Percentiles rank a stretch among this genome's conserved stretches.
These are phyloP conservation scores for Hippopotamyrus pictus DNA, from an alignment of 2,797 vertebrate genomes.

Conservation along the genomic window DNA sequence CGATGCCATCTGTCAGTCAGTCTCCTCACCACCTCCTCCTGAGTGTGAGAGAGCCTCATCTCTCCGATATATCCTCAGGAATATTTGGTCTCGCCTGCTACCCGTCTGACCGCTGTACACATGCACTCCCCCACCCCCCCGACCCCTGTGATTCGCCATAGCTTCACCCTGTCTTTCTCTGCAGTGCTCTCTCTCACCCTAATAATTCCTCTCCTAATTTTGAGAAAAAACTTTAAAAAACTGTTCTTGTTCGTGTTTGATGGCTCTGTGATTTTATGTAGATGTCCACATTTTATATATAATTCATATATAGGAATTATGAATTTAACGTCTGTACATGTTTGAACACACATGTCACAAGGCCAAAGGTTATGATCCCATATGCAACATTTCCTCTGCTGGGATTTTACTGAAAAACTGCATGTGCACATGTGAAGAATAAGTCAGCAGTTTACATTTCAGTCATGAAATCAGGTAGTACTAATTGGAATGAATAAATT, in stretches of 20 bases:
- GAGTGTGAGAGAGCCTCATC: neutral
- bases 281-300: neutral
- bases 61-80: neutral
- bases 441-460: neutral
- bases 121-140: neutral
- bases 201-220: neutral
- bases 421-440: neutral
- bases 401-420: neutral
- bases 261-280: neutral
- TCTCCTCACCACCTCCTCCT: neutral
- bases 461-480: neutral
- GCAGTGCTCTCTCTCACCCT: neutral
- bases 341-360: neutral
- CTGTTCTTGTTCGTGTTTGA: neutral
- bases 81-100: neutral
- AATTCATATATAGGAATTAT: neutral
- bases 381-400: neutral
- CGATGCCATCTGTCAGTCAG: neutral
- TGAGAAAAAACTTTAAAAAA: too few relatives aligned
- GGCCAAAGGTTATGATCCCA: neutral
- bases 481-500: neutral
- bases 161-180: neutral
- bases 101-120: neutral
- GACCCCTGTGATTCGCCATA: neutral
- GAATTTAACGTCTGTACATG: neutral